Evolutionary conservation across 2,797 vertebrate species (phyloP).

Genomic region (Natrix natrix): DNA sequence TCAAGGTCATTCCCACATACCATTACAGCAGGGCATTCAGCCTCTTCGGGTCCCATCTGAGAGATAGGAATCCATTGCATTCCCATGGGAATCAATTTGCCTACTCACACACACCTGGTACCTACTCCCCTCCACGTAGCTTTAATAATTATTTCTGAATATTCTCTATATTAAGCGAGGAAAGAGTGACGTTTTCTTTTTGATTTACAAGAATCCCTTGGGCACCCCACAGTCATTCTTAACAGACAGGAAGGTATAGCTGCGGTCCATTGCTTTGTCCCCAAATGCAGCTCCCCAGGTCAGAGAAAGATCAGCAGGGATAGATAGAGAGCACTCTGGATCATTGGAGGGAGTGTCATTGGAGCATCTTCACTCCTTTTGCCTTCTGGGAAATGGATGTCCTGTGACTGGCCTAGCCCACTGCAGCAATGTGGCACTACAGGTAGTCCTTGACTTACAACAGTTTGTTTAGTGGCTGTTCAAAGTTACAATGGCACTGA

Average conservation of each 20-base stretch:
- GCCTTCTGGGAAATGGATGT: neutral
- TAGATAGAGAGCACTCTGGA: neutral
- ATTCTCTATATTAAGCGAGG: neutral
- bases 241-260: neutral
- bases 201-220: neutral
- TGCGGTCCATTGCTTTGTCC: neutral
- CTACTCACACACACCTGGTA: neutral
- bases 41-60: neutral
- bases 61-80: neutral
- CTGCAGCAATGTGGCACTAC: neutral
- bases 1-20: neutral
- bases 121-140: neutral
- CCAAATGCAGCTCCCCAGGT: neutral
- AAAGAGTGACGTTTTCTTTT: neutral
- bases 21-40: neutral
- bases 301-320: neutral
- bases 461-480: neutral
- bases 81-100: neutral
- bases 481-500: neutral
- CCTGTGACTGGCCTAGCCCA: neutral
- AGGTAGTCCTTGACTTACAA: neutral
- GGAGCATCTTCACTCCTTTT: neutral
- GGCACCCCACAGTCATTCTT: neutral
- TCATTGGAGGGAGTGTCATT: neutral
- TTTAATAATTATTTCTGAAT: neutral